Evolutionary conservation across 2,113 vertebrate genomes (phyloP).

Genomic region (Sinocyclocheilus rhinocerous): DNA sequence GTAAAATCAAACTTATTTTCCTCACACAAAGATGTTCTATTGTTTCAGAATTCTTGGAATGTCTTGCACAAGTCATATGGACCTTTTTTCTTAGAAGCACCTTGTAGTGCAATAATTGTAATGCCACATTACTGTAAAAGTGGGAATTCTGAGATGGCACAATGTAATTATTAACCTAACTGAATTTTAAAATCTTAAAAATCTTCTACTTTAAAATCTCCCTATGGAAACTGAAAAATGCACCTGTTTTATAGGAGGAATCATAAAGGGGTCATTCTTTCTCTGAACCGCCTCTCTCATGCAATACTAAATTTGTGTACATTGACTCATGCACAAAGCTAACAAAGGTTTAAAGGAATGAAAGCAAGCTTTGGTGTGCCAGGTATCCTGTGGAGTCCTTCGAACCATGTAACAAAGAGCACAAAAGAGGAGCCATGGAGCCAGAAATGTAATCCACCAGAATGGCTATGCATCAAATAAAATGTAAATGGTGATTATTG

Average conservation of each 20-base stretch:
- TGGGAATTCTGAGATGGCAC: background rate
- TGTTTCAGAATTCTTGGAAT: background rate
- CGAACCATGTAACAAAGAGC: slow-evolving; percentile 35
- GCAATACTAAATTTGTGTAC: slow-evolving; percentile 15
- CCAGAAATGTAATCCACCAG: slow-evolving; percentile 39
- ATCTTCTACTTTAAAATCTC: too few relatives aligned
- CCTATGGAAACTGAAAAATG: background rate
- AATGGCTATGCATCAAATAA: slow-evolving; percentile 22
- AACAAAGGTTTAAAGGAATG: slow-evolving; percentile 39
- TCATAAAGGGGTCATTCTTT: background rate
- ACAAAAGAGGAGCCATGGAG: slow-evolving; percentile 10
- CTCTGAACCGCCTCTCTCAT: background rate
- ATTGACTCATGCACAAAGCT: slow-evolving; percentile 15
- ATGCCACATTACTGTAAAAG: background rate
- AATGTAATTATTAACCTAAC: too few relatives aligned
- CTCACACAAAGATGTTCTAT: background rate
- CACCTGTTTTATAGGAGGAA: background rate
- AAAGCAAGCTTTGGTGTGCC: slow-evolving; percentile 16
- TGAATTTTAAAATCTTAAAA: too few relatives aligned
- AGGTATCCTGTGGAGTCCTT: slow-evolving; percentile 35
- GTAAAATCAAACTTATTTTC: background rate
- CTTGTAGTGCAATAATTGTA: background rate
- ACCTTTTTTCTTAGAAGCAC: background rate
- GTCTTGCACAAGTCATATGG: background rate
- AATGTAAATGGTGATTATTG: slow-evolving; percentile 45